A percentile compares a stretch with the other conserved stretches of the same genome.
These are phyloP conservation scores for Ametastegia equiseti DNA, from an alignment of 2,888 invertebrate species.

Conservation along the genomic window DNA sequence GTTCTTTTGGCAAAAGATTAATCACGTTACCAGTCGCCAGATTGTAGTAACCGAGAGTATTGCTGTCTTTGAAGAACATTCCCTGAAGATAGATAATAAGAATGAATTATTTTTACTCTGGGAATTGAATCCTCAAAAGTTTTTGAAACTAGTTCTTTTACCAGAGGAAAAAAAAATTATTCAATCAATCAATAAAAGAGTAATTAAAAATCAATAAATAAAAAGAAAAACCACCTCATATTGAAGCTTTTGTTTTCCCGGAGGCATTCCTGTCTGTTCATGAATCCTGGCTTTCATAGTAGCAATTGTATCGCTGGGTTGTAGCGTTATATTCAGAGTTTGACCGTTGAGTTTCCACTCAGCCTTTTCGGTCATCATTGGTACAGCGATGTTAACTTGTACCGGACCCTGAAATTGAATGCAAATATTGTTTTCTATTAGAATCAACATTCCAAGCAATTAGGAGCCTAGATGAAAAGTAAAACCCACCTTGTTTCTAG, in stretches of 20 bases:
- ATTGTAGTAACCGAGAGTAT: conserved; percentile 97
- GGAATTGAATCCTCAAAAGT: too few species aligned
- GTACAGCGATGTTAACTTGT: conserved; percentile 89
- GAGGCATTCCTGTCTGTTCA: conserved; percentile 93
- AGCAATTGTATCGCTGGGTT: conserved; percentile 87
- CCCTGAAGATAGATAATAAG: conserved; percentile 83
- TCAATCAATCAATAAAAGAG: not conserved
- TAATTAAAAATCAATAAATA: not conserved
- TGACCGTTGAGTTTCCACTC: conserved; percentile 98
- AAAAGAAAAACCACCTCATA: conserved; percentile 84
- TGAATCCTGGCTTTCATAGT: conserved; percentile 93
- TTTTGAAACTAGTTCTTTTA: not conserved
- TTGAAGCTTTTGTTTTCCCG: conserved; percentile 97
- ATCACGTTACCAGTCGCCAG: conserved; percentile 90
- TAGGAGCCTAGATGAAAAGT: not conserved
- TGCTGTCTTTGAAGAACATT: conserved; percentile 98
- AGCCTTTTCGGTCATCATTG: conserved; percentile 90
- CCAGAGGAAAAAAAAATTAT: not conserved
- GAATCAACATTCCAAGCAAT: too few species aligned
- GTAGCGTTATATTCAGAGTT: conserved; percentile 86
- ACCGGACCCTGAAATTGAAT: conserved; percentile 86
- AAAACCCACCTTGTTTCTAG: conserved; percentile 80
- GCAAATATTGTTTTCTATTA: too few species aligned
- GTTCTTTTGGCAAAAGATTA: conserved; percentile 95
- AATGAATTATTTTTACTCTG: too few species aligned